Evolutionary conservation across 2,113 vertebrate species (phyloP).

Genomic region (Beaufortia kweichowensis): DNA sequence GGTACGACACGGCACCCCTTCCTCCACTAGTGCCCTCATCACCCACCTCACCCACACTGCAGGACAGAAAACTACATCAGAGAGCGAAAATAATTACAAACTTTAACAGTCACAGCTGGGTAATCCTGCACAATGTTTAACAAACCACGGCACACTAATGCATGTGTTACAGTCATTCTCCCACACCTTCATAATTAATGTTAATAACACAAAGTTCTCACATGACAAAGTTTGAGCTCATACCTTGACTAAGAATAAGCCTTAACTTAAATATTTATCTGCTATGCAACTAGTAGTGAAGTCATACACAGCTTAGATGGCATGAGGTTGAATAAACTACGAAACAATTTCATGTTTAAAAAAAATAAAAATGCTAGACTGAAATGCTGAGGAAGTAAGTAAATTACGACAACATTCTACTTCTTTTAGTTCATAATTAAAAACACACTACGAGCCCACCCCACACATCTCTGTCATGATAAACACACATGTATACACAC

Average conservation of each 20-base stretch:
- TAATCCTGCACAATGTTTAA: neutral
- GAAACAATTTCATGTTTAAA: no score
- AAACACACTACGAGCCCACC: neutral
- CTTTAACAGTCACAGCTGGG: neutral
- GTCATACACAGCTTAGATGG: no score
- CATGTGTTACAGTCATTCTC: neutral
- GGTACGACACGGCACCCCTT: conserved; percentile 63
- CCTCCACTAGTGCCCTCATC: conserved; percentile 61
- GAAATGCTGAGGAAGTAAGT: no score
- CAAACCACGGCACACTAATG: neutral
- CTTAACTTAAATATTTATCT: neutral
- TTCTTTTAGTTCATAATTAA: neutral
- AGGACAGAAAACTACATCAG: conserved; percentile 31
- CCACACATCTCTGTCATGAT: conserved; percentile 10
- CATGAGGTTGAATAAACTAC: no score
- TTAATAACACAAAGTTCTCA: neutral
- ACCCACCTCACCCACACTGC: conserved; percentile 63
- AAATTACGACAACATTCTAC: no score
- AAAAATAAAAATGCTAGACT: no score
- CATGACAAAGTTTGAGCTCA: neutral
- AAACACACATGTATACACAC: conserved; percentile 37
- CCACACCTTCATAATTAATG: conserved; percentile 1
- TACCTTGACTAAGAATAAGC: neutral
- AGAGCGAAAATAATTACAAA: neutral
- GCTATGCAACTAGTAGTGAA: no score